Evolutionary conservation across 1,140 invertebrate species (phyloP), one percentile per base, ranked within the genome.

Genomic region (Drosophila obscura): DNA sequence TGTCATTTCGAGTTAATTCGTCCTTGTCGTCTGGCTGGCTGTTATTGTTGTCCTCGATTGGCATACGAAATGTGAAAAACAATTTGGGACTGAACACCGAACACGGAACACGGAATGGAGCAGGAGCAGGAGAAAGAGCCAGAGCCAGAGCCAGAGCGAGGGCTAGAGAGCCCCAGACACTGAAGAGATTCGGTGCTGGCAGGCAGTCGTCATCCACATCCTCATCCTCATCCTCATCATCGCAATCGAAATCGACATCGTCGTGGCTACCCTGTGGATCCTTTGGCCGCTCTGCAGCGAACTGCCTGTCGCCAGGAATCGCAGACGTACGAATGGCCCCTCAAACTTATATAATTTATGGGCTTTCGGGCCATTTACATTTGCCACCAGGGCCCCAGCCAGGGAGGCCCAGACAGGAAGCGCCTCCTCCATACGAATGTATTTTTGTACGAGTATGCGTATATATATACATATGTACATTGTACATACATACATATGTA

Each of bases 261-360:
- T 58, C 52, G 74, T 55, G 59, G 59, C 31, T 11, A 35, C 3
- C 3, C 35, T 13, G 4, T 13, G 35, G 11, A 13, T 39, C 9
- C 35, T 39, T 35, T 39, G 35, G 11, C 11, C 9, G 31, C 31
- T 35, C 35, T 13, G 13, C 9, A 11, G 35, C 35, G 35, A 9
- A 39, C 35, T 39, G 9, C 57, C 77, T 80, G 76, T 80, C 77
- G 77, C 63, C 77, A 74, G 77, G 76, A 80, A 80, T 80, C 76
- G 76, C 71, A 64, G 77, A 60, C 71, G 55, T 74, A 79, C 63
- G 79, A 80, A 79, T 73, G 78, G 78, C 78, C 56, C 64, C 45
- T 65, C 74, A 69, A 82, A 82, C 74, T 82, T 82, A 63, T 78
- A 79, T 82, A 78, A 78, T 82, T 82, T 82, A 82, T 82, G 75